Base-by-base conservation (phyloP, 2,113 vertebrate genomes). In the Cercocebus atys region DNA sequence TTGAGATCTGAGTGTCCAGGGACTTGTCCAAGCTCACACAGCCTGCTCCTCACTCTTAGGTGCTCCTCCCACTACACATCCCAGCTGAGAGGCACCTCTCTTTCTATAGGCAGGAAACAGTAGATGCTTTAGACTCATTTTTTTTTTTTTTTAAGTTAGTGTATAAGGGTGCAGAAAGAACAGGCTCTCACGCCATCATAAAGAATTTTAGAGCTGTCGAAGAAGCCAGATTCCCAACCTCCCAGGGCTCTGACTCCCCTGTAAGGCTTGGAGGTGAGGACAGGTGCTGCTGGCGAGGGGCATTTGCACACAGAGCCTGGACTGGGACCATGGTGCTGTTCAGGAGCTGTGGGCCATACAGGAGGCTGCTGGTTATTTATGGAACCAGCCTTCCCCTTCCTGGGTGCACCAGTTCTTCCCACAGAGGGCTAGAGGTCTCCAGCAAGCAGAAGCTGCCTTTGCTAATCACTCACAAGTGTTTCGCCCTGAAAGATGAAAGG, bases 281-380 rank as follows among this genome's bases (percentile, higher is more conserved):
- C 0, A 0, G 5, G 50, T 14, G 32, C 52, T 2, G 1, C 0
- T 1, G 6, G 8, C n/a, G 30, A 6, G 66, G 27, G 6, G 0
- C 4, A 8, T 23, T 30, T 30, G 13, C 6, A 2, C 25, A n/a
- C 27, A 50, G 27, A 72, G 10, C 47, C 30, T 52, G 45, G 61
- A 70, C 35, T n/a, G 5, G 47, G 9, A 50, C 1, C 2, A 0
- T 2, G 17, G 22, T 45, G 22, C 47, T 10, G 3, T 25, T 27
- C 13, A 6, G 35, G 66, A 32, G 5, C 27, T n/a, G 13, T 27
- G 35, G 47, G 32, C 12, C 30, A 50, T 1, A 50, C 17, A 25
- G 18, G 59, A 64, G 13, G 20, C 45, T 25, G 50, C 18, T n/a
- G 4, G 64, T 59, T 30, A 5, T 45, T 35, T 11, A 14, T 8